phyloP scores from a whole-genome alignment of 2,797 vertebrate genomes.

The Malurus leucopterus region DNA sequence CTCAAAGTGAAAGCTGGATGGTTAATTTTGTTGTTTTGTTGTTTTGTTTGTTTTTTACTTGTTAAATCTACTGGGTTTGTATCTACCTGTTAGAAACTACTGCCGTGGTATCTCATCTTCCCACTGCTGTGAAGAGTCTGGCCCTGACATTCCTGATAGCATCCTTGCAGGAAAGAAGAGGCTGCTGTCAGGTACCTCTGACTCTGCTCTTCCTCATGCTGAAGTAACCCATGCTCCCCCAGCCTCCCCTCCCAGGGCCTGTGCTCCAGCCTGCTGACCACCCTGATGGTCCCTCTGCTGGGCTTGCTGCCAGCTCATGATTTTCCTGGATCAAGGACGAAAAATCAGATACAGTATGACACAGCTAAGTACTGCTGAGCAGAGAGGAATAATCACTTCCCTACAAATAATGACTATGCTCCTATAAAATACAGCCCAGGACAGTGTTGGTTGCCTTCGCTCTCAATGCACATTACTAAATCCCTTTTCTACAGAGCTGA shows the following conservation, averaged over 20 bases:
- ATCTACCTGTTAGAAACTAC: background rate
- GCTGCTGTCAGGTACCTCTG: background rate
- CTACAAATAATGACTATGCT: background rate
- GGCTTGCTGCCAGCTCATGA: background rate
- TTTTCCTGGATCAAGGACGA: background rate
- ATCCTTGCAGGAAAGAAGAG: background rate
- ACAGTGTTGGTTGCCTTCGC: background rate
- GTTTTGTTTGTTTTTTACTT: background rate
- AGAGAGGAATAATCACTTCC: background rate
- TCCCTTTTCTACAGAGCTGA: background rate
- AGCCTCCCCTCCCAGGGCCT: background rate
- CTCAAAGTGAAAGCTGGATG: background rate
- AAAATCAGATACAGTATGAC: background rate
- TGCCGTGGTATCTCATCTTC: background rate
- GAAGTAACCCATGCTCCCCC: background rate
- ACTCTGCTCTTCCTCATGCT: background rate
- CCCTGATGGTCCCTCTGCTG: accelerated
- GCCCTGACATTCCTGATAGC: accelerated
- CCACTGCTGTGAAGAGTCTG: background rate
- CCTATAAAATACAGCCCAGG: background rate
- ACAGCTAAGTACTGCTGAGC: background rate
- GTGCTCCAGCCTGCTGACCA: background rate
- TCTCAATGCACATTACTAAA: background rate
- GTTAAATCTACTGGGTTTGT: background rate
- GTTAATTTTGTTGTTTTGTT: background rate